Evolutionary conservation across 2,797 vertebrate species (phyloP), one percentile per base, ranked within the genome.

Genomic region (Anguilla marmorata): DNA sequence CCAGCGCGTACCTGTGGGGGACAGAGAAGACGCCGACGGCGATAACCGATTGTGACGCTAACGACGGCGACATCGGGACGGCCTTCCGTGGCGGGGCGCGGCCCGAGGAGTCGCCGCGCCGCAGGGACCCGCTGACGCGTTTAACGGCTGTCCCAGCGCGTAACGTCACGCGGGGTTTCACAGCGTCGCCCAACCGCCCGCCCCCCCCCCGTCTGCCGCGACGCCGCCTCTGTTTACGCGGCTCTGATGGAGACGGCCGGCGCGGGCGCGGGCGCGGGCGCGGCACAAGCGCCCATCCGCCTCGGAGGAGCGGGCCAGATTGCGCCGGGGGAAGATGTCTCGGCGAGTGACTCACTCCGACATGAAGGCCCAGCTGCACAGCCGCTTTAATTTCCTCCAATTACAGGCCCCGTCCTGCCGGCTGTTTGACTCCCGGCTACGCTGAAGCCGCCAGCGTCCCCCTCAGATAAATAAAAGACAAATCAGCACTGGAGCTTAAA

Each of bases 291-390:
- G 63, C 27, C 41, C 60, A 56, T 85, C 72, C 52, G 54, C 85
- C 85, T 79, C 74, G 9, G 58, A 24, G 86, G 84, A 86, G 24
- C 48, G 66, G 88, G 88, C 85, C 88, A 89, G 88, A 89, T 89
- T 89, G 88, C 84, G 85, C 72, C 37, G 85, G 85, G 85, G 88
- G 83, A 9, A n/a, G 88, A 86, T 84, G 85, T 84, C 54, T 86
- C 84, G 85, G 84, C 79, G 21, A 60, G 48, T 89, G 88, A 89
- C 79, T 91, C 93, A 94, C 92, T 90, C 91, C 93, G 87, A 79
- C 85, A 88, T 79, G 87, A 45, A 58, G 69, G 52, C 54, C 84
- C 87, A 88, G 87, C 87, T 88, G 87, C 79, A 85, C 66, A 79
- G 84, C 56, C 76, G 48, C 87, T 66, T 85, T 84, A 58, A 84